Percentiles rank a stretch among this genome's conserved stretches.
These are phyloP conservation scores for Gymnocypris eckloni DNA, from an alignment of 2,797 vertebrate species.

Conservation along the genomic window DNA sequence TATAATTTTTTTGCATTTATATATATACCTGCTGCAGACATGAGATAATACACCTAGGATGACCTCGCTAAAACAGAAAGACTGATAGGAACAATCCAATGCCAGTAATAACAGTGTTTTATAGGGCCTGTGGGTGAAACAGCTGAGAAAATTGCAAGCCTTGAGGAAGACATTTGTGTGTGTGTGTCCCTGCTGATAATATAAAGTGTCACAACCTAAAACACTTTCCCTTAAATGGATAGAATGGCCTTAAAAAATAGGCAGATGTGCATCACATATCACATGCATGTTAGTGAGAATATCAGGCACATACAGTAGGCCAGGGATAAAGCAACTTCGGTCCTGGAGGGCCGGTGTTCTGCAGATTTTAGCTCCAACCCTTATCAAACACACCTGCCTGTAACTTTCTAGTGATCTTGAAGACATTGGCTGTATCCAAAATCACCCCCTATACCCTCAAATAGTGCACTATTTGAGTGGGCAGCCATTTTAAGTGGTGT, in stretches of 20 bases:
- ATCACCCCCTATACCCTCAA: too few relatives aligned
- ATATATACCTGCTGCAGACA: neutral
- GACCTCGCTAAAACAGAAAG: conserved; percentile 9
- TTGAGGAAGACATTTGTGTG: neutral
- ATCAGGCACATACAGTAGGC: neutral
- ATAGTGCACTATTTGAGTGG: too few relatives aligned
- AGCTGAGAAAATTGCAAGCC: conserved; percentile 19
- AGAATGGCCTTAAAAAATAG: neutral
- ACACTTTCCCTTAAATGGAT: conserved; percentile 15
- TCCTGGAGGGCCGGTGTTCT: too few relatives aligned
- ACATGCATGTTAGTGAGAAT: neutral
- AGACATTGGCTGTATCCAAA: too few relatives aligned
- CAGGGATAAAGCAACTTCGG: too few relatives aligned
- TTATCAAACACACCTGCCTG: too few relatives aligned
- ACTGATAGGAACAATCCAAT: conserved; percentile 17
- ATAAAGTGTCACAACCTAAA: conserved; percentile 10
- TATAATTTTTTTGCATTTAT: too few relatives aligned
- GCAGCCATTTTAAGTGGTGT: too few relatives aligned
- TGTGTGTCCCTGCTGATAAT: neutral
- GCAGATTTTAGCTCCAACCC: too few relatives aligned
- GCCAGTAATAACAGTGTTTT: neutral
- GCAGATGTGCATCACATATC: too few relatives aligned
- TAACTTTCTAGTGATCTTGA: too few relatives aligned
- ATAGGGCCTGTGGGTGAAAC: conserved; percentile 14
- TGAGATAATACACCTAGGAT: conserved; percentile 2